phyloP scores from a whole-genome alignment of 2,797 vertebrate genomes.

The Dryobates pubescens region DNA sequence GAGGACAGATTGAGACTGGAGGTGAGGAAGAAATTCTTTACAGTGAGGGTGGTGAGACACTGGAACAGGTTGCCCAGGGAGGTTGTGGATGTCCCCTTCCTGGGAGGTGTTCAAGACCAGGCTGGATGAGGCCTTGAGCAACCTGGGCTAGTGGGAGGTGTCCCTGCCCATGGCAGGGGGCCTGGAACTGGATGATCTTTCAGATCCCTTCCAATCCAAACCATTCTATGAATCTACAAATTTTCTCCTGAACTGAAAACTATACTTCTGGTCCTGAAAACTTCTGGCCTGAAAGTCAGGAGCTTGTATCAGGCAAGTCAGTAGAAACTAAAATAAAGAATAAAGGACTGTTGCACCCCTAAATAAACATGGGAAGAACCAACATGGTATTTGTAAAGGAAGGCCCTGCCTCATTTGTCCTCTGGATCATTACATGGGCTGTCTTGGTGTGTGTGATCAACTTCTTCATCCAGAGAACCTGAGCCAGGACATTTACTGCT shows the following conservation, averaged over 20 bases:
- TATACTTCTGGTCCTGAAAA: background rate
- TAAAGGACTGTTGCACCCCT: background rate
- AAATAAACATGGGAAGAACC: background rate
- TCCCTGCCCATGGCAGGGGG: no score
- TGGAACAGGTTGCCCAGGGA: no score
- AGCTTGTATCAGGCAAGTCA: background rate
- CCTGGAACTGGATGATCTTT: no score
- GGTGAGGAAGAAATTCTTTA: no score
- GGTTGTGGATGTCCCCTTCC: no score
- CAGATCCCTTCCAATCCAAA: no score
- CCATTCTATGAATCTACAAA: no score
- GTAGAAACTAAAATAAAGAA: background rate
- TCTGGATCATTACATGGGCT: fast-evolving
- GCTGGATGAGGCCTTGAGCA: no score
- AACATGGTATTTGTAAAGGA: background rate
- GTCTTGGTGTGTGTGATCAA: background rate
- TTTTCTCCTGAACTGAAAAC: background rate
- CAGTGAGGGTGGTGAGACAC: no score
- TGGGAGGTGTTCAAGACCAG: no score
- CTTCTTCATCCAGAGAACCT: background rate
- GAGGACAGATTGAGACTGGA: no score
- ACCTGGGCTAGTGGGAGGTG: no score
- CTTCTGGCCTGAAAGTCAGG: background rate
- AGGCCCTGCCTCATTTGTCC: background rate
- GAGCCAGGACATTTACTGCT: background rate